A percentile compares a stretch with the other conserved stretches of the same genome.
Conservation (phyloP, 2,888 invertebrate species). For the Caenorhabditis auriculariae region DNA sequence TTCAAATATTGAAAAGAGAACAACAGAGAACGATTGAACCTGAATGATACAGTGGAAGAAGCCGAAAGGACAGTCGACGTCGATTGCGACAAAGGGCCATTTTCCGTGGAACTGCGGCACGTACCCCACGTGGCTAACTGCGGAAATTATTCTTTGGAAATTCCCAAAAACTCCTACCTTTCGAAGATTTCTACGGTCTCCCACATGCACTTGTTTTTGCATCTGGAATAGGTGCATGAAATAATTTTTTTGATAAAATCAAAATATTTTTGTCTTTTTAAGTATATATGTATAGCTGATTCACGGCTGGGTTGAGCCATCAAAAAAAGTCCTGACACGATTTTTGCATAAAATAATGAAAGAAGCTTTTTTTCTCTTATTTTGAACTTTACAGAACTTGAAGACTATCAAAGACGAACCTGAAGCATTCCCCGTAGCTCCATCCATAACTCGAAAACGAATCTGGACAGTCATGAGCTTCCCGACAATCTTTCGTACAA, state of each 20-base stretch:
- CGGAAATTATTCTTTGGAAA: background rate
- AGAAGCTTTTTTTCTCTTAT: no score
- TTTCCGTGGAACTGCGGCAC: slow-evolving; percentile 57
- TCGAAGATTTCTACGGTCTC: slow-evolving; percentile 40
- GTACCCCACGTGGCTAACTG: slow-evolving; percentile 10
- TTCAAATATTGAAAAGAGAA: no score
- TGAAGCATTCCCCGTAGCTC: slow-evolving; percentile 27
- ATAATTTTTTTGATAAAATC: no score
- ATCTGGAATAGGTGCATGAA: slow-evolving; percentile 44
- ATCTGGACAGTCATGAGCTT: slow-evolving; percentile 23
- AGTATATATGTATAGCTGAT: no score
- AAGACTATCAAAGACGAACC: slow-evolving; percentile 15
- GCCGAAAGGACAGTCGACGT: no score
- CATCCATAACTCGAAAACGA: slow-evolving; percentile 19
- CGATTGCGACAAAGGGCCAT: slow-evolving; percentile 54
- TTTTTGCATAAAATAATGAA: no score
- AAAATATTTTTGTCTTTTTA: no score
- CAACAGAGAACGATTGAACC: no score
- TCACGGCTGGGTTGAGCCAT: no score
- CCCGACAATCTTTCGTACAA: slow-evolving; percentile 18
- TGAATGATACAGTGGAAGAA: slow-evolving; percentile 31
- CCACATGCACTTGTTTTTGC: slow-evolving; percentile 55
- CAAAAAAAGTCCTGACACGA: no score
- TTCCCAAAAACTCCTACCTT: slow-evolving; percentile 1
- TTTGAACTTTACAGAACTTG: no score